Evolutionary conservation across 2,888 invertebrate species (phyloP).

Genomic region (Argyresthia albistria): DNA sequence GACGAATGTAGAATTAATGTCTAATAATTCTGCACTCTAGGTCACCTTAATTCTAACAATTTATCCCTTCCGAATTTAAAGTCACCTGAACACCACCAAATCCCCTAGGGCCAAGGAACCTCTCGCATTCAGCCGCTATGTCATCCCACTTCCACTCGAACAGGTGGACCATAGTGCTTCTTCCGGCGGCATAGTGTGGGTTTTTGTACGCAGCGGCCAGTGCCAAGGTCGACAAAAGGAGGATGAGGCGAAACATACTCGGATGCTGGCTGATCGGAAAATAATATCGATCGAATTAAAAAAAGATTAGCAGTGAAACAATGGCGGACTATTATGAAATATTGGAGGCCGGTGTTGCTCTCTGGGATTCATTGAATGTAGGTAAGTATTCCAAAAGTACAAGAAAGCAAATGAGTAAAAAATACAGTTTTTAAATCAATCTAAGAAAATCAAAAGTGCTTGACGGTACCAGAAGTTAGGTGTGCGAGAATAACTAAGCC

Average conservation of each 20-base stretch:
- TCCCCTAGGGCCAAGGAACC: slow-evolving; percentile 80
- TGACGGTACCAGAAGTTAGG: no score
- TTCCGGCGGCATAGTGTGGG: slow-evolving; percentile 68
- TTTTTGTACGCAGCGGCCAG: slow-evolving; percentile 57
- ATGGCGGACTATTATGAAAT: no score
- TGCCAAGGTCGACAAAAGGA: slow-evolving; percentile 6
- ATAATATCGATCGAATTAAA: background rate
- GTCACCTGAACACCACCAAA: slow-evolving; percentile 82
- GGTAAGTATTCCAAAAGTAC: no score
- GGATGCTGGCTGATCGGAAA: background rate
- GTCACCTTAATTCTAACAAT: background rate
- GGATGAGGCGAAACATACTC: background rate
- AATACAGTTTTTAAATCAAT: no score
- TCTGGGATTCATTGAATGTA: no score
- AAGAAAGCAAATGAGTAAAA: no score
- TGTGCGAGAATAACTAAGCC: no score
- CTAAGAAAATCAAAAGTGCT: no score
- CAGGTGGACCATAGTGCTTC: slow-evolving; percentile 80
- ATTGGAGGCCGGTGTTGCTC: no score
- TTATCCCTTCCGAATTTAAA: background rate
- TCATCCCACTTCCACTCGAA: slow-evolving; percentile 90
- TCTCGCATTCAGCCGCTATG: slow-evolving; percentile 84
- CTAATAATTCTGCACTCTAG: no score
- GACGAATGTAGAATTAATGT: slow-evolving; percentile 1
- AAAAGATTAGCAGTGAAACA: no score